phyloP scores from a whole-genome alignment of 2,113 vertebrate genomes.

The Burhinus oedicnemus region DNA sequence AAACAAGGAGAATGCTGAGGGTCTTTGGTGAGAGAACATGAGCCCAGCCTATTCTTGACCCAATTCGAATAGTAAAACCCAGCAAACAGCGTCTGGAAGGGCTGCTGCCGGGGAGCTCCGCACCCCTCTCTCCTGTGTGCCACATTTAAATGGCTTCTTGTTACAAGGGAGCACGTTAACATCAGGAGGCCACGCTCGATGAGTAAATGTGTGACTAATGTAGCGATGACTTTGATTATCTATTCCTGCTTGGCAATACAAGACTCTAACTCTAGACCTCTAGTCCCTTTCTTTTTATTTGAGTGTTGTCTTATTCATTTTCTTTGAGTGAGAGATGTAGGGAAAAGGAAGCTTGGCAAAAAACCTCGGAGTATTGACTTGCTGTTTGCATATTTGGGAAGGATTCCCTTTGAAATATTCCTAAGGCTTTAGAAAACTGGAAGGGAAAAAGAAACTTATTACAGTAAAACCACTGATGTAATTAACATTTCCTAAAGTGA shows the following conservation, averaged over 20 bases:
- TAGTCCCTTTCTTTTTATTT: neutral
- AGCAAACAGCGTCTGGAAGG: neutral
- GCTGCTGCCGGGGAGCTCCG: neutral
- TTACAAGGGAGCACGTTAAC: neutral
- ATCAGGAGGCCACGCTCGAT: neutral
- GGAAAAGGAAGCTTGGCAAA: conserved; percentile 3
- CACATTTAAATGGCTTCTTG: neutral
- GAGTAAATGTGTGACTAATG: neutral
- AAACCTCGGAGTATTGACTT: conserved; percentile 5
- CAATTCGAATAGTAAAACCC: neutral
- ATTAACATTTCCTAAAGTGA: conserved; percentile 40
- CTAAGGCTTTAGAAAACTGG: conserved; percentile 49
- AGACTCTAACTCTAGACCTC: neutral
- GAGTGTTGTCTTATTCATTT: neutral
- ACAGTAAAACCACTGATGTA: conserved; percentile 30
- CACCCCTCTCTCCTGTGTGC: neutral
- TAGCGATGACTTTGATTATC: neutral
- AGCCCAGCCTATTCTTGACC: neutral
- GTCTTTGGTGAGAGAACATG: neutral
- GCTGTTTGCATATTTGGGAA: conserved; percentile 53
- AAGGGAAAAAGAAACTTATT: conserved; percentile 42
- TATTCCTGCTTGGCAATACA: neutral
- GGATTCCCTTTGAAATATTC: conserved; percentile 54
- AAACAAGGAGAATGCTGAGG: neutral
- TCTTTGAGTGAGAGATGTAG: neutral